These are phyloP conservation scores for Cepaea nemoralis DNA, from an alignment of 1,140 invertebrate genomes.

Conservation along the genomic window DNA sequence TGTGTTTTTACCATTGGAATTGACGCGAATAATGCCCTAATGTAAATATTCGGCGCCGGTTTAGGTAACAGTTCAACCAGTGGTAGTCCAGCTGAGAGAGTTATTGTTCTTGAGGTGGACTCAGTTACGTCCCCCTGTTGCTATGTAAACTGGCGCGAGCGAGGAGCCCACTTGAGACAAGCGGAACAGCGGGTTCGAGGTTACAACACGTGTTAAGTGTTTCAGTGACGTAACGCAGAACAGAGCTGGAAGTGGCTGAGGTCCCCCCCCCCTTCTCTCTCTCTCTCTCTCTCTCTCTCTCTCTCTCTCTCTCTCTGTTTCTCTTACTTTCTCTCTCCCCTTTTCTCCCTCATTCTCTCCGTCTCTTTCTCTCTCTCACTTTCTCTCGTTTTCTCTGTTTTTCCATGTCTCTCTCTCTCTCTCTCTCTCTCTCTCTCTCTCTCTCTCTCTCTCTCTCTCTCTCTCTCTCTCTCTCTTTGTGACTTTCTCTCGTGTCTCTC, in stretches of 20 bases:
- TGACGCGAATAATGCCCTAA: too few relatives aligned
- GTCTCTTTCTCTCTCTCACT: background rate
- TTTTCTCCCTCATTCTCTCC: conserved; percentile 3
- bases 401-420: background rate
- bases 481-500: conserved; percentile 13
- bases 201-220: background rate
- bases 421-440: too few relatives aligned
- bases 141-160: too few relatives aligned
- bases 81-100: too few relatives aligned
- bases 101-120: too few relatives aligned
- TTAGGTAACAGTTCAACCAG: too few relatives aligned
- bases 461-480: conserved; percentile 38
- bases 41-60: too few relatives aligned
- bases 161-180: too few relatives aligned
- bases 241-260: background rate
- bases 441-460: background rate
- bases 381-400: background rate
- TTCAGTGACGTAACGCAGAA: background rate
- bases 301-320: conserved; percentile 5
- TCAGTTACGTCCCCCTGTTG: too few relatives aligned
- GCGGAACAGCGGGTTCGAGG: too few relatives aligned
- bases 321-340: conserved; percentile 7
- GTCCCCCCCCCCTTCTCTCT: background rate
- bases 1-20: too few relatives aligned
- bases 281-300: background rate